These are phyloP conservation scores for Rhagologus leucostigma DNA, from an alignment of 2,113 vertebrate species.

Conservation along the genomic window DNA sequence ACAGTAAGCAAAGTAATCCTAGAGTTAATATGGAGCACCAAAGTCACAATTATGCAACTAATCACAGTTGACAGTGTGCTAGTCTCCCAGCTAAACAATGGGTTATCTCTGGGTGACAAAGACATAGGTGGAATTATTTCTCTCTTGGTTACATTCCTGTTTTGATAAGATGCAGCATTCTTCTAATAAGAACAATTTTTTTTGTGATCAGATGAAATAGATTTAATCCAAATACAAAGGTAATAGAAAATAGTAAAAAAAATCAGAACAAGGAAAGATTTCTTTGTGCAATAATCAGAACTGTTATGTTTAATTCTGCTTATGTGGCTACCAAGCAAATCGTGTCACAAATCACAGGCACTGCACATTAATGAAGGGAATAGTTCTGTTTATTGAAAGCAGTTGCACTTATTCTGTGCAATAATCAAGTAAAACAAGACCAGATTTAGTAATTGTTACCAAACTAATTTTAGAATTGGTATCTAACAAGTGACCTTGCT, in stretches of 20 bases:
- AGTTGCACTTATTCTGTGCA: background rate
- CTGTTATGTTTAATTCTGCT: background rate
- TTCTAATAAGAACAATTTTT: background rate
- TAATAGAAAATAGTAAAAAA: background rate
- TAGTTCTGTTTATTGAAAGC: background rate
- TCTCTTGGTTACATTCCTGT: background rate
- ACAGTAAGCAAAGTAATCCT: background rate
- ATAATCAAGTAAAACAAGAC: background rate
- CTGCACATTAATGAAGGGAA: background rate
- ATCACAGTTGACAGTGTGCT: background rate
- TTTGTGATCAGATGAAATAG: background rate
- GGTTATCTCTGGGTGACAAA: background rate
- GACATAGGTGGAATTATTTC: background rate
- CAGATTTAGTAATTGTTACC: background rate
- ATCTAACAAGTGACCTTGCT: background rate
- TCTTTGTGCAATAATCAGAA: background rate
- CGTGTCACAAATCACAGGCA: background rate
- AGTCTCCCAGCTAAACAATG: background rate
- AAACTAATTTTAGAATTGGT: background rate
- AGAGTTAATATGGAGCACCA: background rate
- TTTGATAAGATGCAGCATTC: background rate
- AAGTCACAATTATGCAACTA: background rate
- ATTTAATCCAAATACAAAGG: background rate
- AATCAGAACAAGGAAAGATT: background rate
- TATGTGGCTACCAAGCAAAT: background rate